Conservation (phyloP, 2,888 invertebrate species). For the Apamea anceps region DNA sequence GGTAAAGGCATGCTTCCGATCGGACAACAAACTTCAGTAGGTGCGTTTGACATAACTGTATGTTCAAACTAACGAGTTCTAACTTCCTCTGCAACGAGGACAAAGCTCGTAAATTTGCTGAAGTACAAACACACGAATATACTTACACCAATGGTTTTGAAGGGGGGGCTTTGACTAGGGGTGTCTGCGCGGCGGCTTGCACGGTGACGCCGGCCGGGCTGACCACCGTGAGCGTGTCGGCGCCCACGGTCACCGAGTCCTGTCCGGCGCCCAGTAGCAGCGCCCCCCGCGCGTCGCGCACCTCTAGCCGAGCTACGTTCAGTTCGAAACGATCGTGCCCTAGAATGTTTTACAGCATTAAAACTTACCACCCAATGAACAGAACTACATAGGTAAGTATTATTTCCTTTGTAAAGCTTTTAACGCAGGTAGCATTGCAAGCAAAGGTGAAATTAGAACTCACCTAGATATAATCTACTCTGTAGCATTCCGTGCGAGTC, state of each 20-base stretch:
- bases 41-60: slow-evolving; percentile 59
- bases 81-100: slow-evolving; percentile 60
- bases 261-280: slow-evolving; percentile 95
- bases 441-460: slow-evolving; percentile 65
- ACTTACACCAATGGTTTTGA: slow-evolving; percentile 95
- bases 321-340: slow-evolving; percentile 96
- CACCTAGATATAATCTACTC: slow-evolving; percentile 94
- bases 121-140: slow-evolving; percentile 63
- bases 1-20: slow-evolving; percentile 53
- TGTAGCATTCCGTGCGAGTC: slow-evolving; percentile 92
- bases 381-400: background rate
- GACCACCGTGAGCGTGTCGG: slow-evolving; percentile 94
- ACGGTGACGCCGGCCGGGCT: slow-evolving; percentile 96
- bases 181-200: slow-evolving; percentile 96
- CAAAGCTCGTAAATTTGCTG: slow-evolving; percentile 49
- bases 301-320: slow-evolving; percentile 93
- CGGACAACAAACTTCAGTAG: slow-evolving; percentile 58
- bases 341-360: slow-evolving; percentile 70
- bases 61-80: slow-evolving; percentile 65
- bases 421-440: slow-evolving; percentile 2
- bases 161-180: slow-evolving; percentile 95
- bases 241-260: slow-evolving; percentile 95
- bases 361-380: slow-evolving; percentile 23
- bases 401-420: slow-evolving; percentile 14
- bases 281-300: slow-evolving; percentile 94